Conservation (phyloP, 2,888 invertebrate genomes). For the Lasioglossum morio region DNA sequence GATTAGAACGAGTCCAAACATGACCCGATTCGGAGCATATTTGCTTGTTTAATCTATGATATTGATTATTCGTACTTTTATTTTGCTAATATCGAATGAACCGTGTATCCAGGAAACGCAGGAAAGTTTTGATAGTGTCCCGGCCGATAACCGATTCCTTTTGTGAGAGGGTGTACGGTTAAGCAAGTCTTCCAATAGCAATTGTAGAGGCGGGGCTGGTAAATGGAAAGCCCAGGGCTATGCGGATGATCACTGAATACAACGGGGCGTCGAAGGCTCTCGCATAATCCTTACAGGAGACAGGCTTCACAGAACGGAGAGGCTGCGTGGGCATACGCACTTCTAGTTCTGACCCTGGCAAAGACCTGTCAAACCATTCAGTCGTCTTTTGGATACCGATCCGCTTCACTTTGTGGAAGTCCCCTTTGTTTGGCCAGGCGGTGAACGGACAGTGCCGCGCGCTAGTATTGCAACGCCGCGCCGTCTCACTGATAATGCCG, state of each 20-base stretch:
- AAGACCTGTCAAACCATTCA: constrained; percentile 40
- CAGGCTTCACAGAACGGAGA: constrained; percentile 1
- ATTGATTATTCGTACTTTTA: neutral
- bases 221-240: constrained; percentile 12
- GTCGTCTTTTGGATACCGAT: constrained; percentile 28
- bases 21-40: neutral
- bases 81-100: neutral
- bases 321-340: neutral
- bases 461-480: constrained; percentile 29
- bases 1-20: neutral
- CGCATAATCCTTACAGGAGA: constrained; percentile 35
- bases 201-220: neutral
- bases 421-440: constrained; percentile 22
- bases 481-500: constrained; percentile 42
- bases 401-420: constrained; percentile 22
- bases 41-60: neutral
- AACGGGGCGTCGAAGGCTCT: neutral
- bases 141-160: neutral
- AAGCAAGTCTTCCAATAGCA: constrained; percentile 24
- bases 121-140: neutral
- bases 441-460: constrained; percentile 8
- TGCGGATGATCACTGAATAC: constrained; percentile 21
- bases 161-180: neutral
- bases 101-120: neutral
- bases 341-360: constrained; percentile 20